Conservation (phyloP, 1,140 invertebrate genomes). For the Calephelis virginiensis region DNA sequence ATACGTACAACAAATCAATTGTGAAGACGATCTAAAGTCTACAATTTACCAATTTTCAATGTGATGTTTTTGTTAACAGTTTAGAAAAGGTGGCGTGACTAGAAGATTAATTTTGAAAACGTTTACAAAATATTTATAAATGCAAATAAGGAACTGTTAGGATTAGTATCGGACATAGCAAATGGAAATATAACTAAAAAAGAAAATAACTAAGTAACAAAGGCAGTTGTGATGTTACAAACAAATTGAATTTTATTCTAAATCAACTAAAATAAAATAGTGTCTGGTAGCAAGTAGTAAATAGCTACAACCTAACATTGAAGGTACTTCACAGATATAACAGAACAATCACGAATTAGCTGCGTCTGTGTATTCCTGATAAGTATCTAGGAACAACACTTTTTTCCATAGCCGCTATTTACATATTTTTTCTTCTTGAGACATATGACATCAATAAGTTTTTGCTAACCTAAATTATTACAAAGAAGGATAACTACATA, state of each 20-base stretch:
- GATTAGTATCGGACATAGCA: background rate
- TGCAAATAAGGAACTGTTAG: slow-evolving; percentile 1
- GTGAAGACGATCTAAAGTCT: background rate
- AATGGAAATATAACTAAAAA: background rate
- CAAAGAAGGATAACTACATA: no score
- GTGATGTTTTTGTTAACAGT: slow-evolving; percentile 10
- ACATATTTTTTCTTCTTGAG: no score
- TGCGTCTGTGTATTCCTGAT: no score
- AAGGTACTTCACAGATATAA: no score
- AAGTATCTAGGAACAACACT: no score
- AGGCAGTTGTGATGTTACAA: slow-evolving; percentile 11
- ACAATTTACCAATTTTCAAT: background rate
- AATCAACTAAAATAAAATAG: background rate
- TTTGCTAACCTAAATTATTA: no score
- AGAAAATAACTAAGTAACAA: background rate
- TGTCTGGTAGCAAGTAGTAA: no score
- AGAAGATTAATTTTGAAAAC: slow-evolving; percentile 8
- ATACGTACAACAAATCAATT: background rate
- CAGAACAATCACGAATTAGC: no score
- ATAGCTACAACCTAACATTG: no score
- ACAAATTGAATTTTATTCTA: background rate
- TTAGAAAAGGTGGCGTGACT: background rate
- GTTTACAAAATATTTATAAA: slow-evolving; percentile 5
- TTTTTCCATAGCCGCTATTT: no score
- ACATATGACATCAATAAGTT: no score